phyloP scores from a whole-genome alignment of 2,888 invertebrate genomes.

The Idaea aversata region DNA sequence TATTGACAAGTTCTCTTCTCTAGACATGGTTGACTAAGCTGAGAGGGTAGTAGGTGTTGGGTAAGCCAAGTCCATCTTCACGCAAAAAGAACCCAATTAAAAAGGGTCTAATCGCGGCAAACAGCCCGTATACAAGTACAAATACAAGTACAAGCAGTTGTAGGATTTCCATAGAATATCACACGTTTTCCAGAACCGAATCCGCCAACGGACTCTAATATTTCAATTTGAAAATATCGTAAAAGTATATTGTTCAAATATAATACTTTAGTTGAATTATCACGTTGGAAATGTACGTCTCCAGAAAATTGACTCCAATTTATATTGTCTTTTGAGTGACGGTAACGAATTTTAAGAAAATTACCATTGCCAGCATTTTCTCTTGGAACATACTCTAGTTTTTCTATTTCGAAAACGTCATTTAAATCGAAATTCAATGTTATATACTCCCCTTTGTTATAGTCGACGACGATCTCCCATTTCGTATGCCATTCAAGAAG shows the following conservation, averaged over 20 bases:
- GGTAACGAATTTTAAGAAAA: slow-evolving; percentile 50
- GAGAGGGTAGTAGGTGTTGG: no score
- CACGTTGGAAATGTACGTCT: slow-evolving; percentile 38
- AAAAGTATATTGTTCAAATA: slow-evolving; percentile 37
- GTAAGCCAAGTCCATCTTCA: no score
- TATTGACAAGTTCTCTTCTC: no score
- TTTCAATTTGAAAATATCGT: slow-evolving; percentile 50
- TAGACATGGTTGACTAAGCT: no score
- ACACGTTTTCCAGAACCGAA: no score
- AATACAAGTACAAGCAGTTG: no score
- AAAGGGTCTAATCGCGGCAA: no score
- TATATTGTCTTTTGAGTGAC: slow-evolving; percentile 44
- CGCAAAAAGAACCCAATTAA: no score
- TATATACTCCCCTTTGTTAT: slow-evolving; percentile 35
- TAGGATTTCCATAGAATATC: no score
- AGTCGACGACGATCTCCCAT: slow-evolving; percentile 40
- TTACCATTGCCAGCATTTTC: slow-evolving; percentile 62
- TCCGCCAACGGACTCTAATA: slow-evolving; percentile 51
- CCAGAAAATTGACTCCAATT: slow-evolving; percentile 49
- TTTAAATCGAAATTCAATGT: slow-evolving; percentile 48
- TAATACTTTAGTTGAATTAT: slow-evolving; percentile 49
- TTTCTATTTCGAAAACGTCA: slow-evolving; percentile 42
- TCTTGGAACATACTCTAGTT: slow-evolving; percentile 57
- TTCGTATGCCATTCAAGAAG: slow-evolving; percentile 50
- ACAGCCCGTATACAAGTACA: no score